These are phyloP conservation scores for Prosopocoilus inquinatus DNA, from an alignment of 2,888 invertebrate species.

Conservation along the genomic window DNA sequence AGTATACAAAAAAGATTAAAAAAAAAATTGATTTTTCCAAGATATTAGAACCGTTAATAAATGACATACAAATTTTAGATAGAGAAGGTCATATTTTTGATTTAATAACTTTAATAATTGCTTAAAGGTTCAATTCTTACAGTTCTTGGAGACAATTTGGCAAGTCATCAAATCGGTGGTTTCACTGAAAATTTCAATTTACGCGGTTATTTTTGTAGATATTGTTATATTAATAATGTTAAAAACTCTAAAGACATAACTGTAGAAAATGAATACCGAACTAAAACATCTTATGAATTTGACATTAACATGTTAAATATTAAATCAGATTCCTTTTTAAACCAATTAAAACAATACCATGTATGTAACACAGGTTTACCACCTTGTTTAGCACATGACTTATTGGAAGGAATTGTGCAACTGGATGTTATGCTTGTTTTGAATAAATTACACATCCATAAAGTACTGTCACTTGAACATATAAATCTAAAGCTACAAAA, in stretches of 20 bases:
- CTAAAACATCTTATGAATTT: not conserved
- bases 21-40: constrained; percentile 25
- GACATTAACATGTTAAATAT: not conserved
- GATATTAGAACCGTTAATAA: constrained; percentile 25
- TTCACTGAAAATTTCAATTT: constrained; percentile 33
- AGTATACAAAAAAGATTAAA: constrained; percentile 24
- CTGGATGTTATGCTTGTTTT: constrained; percentile 19
- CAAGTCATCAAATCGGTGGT: constrained; percentile 36
- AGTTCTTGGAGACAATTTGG: constrained; percentile 31
- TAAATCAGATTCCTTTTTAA: not conserved
- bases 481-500: constrained; percentile 10
- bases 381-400: constrained; percentile 22
- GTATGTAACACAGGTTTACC: constrained; percentile 9
- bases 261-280: not conserved
- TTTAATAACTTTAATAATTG: constrained; percentile 2
- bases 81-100: constrained; percentile 19
- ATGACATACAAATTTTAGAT: constrained; percentile 28
- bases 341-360: constrained; percentile 7
- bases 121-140: constrained; percentile 24
- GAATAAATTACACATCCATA: constrained; percentile 15
- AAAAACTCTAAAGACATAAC: too few relatives aligned
- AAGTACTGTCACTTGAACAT: constrained; percentile 9
- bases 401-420: constrained; percentile 21
- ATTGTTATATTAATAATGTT: constrained; percentile 22
- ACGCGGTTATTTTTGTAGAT: constrained; percentile 31